Evolutionary conservation across 2,888 invertebrate species (phyloP), one percentile per base, ranked within the genome.

Genomic region (Altica lythri): DNA sequence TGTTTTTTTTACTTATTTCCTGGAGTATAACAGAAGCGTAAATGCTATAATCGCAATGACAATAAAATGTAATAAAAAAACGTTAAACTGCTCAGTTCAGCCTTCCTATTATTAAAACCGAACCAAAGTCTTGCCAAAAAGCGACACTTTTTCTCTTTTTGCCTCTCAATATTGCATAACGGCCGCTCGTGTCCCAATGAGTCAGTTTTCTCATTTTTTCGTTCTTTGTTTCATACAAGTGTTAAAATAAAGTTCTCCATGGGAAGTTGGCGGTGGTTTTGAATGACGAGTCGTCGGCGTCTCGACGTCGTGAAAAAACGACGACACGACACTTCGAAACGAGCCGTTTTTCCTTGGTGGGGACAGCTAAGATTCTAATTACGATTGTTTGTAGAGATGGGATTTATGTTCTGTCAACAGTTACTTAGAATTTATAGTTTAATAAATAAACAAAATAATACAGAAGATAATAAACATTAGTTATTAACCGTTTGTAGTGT

Each of bases 51-150:
- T n/a, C n/a, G n/a, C n/a, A n/a, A n/a, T n/a, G n/a, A n/a, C n/a
- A n/a, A n/a, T n/a, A n/a, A n/a, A n/a, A n/a, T n/a, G n/a, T n/a
- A n/a, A n/a, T n/a, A n/a, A n/a, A n/a, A n/a, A n/a, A n/a, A n/a
- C n/a, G n/a, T n/a, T n/a, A n/a, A n/a, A n/a, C n/a, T n/a, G n/a
- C n/a, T n/a, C 34, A 16, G 34, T 34, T 25, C 17, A 32, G 16
- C 47, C 34, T 25, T 43, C 53, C 47, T 47, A 53, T 43, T 42
- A 53, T 47, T 47, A 42, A 22, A 53, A 46, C 30, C 16, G 47
- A 53, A 27, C 37, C 4, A 27, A 53, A 30, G 27, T 12, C 17
- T 32, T 53, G 53, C 53, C 53, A 53, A 52, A 46, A 47, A 14
- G 5, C 9, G 10, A 13, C 14, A 18, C 6, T 19, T 52, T 47